Percentiles rank a stretch among this genome's conserved stretches.
Evolutionary conservation across 2,797 vertebrate genomes (phyloP).

Genomic region (Podarcis siculus): DNA sequence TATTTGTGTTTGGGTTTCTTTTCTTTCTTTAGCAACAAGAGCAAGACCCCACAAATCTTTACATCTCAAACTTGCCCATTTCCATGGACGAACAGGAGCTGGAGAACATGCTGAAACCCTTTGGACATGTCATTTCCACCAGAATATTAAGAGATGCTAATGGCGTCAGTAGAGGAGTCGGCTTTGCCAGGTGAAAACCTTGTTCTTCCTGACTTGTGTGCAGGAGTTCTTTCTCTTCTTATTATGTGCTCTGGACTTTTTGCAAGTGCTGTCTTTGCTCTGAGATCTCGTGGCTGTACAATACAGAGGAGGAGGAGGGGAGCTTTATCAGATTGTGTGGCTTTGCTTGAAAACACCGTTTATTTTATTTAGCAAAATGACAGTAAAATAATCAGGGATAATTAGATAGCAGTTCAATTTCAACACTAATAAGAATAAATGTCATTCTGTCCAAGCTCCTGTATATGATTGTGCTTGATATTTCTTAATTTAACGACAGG

Average conservation of each 20-base stretch:
- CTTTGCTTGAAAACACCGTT: conserved; percentile 39
- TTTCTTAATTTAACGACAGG: conserved; percentile 52
- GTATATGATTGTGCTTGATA: conserved; percentile 14
- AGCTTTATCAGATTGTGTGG: conserved; percentile 20
- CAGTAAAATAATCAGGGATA: conserved; percentile 13
- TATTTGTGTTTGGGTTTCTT: background rate
- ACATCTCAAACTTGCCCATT: conserved; percentile 98
- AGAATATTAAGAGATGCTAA: conserved; percentile 96
- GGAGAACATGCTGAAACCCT: conserved; percentile 97
- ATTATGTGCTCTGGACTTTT: background rate
- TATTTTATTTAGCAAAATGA: background rate
- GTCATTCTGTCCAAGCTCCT: conserved; percentile 29
- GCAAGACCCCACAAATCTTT: conserved; percentile 98
- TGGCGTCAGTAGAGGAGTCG: conserved; percentile 96
- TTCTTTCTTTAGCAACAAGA: conserved; percentile 91
- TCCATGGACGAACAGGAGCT: conserved; percentile 98
- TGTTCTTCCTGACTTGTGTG: conserved; percentile 27
- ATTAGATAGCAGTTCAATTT: background rate
- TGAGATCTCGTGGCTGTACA: conserved; percentile 19
- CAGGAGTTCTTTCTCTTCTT: background rate
- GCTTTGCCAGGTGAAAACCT: conserved; percentile 91
- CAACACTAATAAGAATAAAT: conserved; percentile 37
- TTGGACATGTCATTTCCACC: conserved; percentile 98
- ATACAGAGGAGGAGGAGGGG: background rate
- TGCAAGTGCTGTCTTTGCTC: conserved; percentile 25